phyloP scores from a whole-genome alignment of 2,113 vertebrate genomes.

The Paradoxurus hermaphroditus region DNA sequence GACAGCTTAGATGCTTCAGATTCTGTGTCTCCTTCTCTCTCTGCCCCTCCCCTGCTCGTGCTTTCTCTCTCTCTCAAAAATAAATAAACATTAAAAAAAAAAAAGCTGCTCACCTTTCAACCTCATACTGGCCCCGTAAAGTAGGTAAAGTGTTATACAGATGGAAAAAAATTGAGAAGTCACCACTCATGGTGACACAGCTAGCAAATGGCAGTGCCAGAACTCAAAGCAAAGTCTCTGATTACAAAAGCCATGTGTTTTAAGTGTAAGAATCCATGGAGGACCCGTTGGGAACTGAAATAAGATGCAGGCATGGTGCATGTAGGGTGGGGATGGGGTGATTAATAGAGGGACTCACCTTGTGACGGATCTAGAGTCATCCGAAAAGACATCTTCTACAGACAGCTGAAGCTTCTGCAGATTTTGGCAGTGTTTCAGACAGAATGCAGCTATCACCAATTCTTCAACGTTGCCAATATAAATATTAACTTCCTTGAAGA shows the following conservation, averaged over 20 bases:
- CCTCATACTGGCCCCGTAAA: neutral
- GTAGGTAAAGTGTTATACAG: neutral
- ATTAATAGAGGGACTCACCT: neutral
- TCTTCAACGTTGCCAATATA: neutral
- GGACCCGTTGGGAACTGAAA: neutral
- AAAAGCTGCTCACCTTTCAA: neutral
- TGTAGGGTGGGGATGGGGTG: accelerated
- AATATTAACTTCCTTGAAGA: neutral
- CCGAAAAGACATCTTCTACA: neutral
- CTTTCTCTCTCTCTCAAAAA: too few relatives aligned
- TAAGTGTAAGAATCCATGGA: neutral
- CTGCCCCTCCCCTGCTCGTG: too few relatives aligned
- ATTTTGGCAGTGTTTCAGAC: neutral
- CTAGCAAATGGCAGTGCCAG: neutral
- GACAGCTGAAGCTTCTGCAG: neutral
- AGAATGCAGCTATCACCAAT: neutral
- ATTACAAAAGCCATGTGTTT: neutral
- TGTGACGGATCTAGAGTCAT: accelerated
- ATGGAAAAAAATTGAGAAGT: neutral
- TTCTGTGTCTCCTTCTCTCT: too few relatives aligned
- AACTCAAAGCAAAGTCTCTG: neutral
- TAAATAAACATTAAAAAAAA: too few relatives aligned
- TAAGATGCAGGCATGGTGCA: too few relatives aligned
- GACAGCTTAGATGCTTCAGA: too few relatives aligned
- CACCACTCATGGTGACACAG: neutral